Conservation (phyloP, 1,140 invertebrate genomes). For the Neuroterus valhalla region DNA sequence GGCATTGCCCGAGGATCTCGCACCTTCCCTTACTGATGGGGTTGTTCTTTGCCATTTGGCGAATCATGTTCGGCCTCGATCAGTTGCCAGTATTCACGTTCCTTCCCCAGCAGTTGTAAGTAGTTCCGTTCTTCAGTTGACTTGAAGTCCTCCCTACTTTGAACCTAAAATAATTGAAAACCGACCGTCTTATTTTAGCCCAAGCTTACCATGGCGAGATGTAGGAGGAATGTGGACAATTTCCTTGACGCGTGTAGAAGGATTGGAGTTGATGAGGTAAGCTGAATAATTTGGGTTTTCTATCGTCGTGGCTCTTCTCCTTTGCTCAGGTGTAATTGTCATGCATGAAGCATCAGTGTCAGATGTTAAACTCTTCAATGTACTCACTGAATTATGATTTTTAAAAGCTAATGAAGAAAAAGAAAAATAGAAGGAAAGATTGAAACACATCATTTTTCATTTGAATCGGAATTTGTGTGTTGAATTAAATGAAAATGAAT, state of each 20-base stretch:
- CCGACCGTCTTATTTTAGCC: constrained; percentile 79
- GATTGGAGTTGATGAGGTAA: constrained; percentile 95
- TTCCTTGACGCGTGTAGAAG: constrained; percentile 94
- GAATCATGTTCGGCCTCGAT: constrained; percentile 91
- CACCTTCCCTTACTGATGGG: constrained; percentile 90
- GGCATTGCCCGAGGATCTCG: constrained; percentile 89
- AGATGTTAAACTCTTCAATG: constrained; percentile 15
- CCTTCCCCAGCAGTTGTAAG: constrained; percentile 94
- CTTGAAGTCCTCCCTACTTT: not conserved
- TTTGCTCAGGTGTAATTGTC: constrained; percentile 31
- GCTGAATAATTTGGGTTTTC: constrained; percentile 51
- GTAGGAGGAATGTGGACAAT: constrained; percentile 95
- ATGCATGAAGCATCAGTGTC: constrained; percentile 19
- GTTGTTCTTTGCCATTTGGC: constrained; percentile 95
- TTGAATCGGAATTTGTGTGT: too few relatives aligned
- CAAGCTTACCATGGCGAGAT: constrained; percentile 94
- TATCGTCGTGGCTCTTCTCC: constrained; percentile 42
- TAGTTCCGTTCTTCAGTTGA: constrained; percentile 41
- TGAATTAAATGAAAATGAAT: too few relatives aligned
- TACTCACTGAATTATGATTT: not conserved
- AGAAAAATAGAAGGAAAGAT: not conserved
- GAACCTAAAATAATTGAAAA: constrained; percentile 17
- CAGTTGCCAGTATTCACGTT: constrained; percentile 95
- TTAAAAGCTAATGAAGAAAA: not conserved
- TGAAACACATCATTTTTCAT: not conserved